Evolutionary conservation across 2,113 vertebrate genomes (phyloP), one percentile per base, ranked within the genome.

Genomic region (Arothron firmamentum): DNA sequence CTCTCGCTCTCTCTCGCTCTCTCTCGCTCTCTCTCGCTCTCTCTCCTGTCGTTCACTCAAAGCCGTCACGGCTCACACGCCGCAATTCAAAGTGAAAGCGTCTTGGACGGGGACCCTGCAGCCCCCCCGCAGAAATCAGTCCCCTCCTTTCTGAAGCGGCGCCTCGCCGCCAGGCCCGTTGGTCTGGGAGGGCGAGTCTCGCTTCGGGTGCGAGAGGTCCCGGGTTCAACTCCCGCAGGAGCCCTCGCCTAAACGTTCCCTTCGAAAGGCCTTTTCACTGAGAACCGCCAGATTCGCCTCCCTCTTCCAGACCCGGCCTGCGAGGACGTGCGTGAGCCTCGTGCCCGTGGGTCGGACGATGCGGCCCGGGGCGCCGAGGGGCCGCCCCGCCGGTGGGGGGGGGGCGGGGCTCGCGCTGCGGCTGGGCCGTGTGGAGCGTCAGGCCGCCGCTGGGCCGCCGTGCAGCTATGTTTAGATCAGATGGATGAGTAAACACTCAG

Each of bases 401-500:
- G 72, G 56, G 69, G 15, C 3, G 2, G 31, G 62, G 56, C n/a
- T 21, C 21, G 2, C 21, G 2, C 21, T 23, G 21, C 21, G 21
- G 57, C 56, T 15, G 43, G 59, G 63, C 59, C 43, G 42, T 46
- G 34, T 56, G 8, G 4, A 56, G 21, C 21, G 21, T 52, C 45
- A 58, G 47, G 60, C 42, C 48, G 57, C 69, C 61, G 57, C 73
- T 58, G 57, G 42, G 53, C 34, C n/a, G 42, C 58, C 70, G 11
- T 56, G 65, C 61, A 46, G 56, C 10, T 25, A 28, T 25, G 52
- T 23, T 49, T 25, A 48, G 56, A 70, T 66, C 65, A 49, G 42
- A 64, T 23, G 42, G 45, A 58, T 50, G 42, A 51, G 54, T 65
- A 70, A 72, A 70, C 66, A 67, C 25, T 53, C 28, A 60, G 16